Evolutionary conservation across 2,888 invertebrate genomes (phyloP), one percentile per base, ranked within the genome.

Genomic region (Lasius platythorax): DNA sequence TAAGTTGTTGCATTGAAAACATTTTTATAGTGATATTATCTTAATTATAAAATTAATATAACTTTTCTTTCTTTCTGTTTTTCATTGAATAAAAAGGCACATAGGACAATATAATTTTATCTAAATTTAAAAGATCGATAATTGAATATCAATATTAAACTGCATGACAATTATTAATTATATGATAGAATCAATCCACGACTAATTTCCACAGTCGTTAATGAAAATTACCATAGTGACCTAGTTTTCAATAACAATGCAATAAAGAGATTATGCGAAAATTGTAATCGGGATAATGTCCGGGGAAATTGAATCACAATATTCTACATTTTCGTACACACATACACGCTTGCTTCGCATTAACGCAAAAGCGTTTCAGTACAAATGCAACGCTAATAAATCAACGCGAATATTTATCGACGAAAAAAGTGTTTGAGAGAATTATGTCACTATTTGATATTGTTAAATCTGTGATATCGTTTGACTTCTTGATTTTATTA

Each of bases 211-310:
- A 50, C 33, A 75, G 12, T 81, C 46, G 12, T 61, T 61, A 46
- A 74, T 61, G 75, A 81, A 61, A 46, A 61, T 81, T 63, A 81
- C 15, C 43, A 46, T 66, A 30, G 23, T 9, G 79, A 81, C 28
- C 75, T 61, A 28, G 43, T 75, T 76, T 81, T 28, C 68, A 66
- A 18, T 61, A 72, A 82, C 56, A 43, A 43, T 37, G n/a, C 50
- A 66, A 68, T 66, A 66, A 67, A 82, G 50, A 73, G 56, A 73
- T 87, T 63, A 66, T 72, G 37, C n/a, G 73, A 50, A 30, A 73
- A 70, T 61, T 61, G 68, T 82, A 82, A 67, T 84, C 56, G 37
- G 30, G 11, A 56, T 61, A 73, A 72, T 83, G 68, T 70, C 30
- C 37, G 37, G 37, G 43, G 28, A 68, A 81, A 85, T 78, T 61